Conservation (phyloP, 2,888 invertebrate species). For the Trichopria drosophilae region DNA sequence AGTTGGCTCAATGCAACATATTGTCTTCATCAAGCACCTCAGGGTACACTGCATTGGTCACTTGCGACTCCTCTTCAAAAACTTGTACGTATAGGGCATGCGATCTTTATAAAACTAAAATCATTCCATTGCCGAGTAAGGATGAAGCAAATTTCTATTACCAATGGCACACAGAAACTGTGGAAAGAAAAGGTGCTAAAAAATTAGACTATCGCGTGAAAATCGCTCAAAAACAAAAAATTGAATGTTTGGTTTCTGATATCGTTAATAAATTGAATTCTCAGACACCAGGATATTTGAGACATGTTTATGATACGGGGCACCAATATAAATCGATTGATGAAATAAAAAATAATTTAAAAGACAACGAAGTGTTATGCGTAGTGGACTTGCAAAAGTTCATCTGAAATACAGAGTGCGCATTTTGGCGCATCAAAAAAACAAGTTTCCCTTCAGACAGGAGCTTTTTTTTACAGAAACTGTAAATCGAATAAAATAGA, state of each 20-base stretch:
- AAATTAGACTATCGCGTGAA: slow-evolving; percentile 10
- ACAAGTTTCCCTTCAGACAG: too few species aligned
- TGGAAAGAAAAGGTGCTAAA: slow-evolving; percentile 20
- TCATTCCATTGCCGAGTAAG: neutral
- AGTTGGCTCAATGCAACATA: slow-evolving; percentile 11
- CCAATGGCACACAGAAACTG: slow-evolving; percentile 19
- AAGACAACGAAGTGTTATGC: slow-evolving; percentile 12
- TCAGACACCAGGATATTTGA: slow-evolving; percentile 2
- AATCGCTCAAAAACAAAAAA: slow-evolving; percentile 16
- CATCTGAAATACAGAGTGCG: too few species aligned
- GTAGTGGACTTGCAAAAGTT: too few species aligned
- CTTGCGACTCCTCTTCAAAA: slow-evolving; percentile 5
- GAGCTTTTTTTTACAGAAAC: slow-evolving; percentile 23
- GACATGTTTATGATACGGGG: slow-evolving; percentile 7
- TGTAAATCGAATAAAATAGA: neutral
- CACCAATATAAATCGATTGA: slow-evolving; percentile 8
- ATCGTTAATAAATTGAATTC: slow-evolving; percentile 2
- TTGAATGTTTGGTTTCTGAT: slow-evolving; percentile 7
- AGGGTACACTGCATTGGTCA: too few species aligned
- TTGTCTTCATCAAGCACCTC: too few species aligned
- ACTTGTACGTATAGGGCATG: slow-evolving; percentile 15
- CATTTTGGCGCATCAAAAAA: too few species aligned
- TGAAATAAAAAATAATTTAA: neutral
- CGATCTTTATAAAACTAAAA: slow-evolving; percentile 9
- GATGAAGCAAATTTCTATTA: slow-evolving; percentile 10